These are phyloP conservation scores for Microctenopoma stevenorrisi DNA, from an alignment of 2,797 vertebrate species.

Conservation along the genomic window DNA sequence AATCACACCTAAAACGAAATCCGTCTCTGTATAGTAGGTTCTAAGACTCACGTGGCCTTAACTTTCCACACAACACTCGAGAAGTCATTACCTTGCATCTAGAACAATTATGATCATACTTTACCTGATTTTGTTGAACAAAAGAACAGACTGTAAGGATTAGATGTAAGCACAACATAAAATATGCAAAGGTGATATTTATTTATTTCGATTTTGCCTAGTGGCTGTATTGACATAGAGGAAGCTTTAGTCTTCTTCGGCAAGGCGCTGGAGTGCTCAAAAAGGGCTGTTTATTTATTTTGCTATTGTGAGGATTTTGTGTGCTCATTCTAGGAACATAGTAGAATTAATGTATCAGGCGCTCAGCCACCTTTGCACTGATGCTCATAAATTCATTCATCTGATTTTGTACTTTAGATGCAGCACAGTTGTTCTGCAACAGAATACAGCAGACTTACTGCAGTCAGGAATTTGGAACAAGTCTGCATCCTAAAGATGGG, in stretches of 20 bases:
- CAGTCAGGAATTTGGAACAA: neutral
- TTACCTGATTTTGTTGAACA: no score
- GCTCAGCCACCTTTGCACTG: slow-evolving; percentile 27
- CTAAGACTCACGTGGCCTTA: no score
- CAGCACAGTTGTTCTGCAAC: slow-evolving; percentile 14
- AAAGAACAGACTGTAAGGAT: no score
- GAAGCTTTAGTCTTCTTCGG: no score
- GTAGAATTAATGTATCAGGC: slow-evolving; percentile 56
- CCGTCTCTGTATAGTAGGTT: no score
- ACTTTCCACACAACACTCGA: no score
- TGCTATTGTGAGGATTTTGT: slow-evolving; percentile 47
- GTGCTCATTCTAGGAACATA: slow-evolving; percentile 41
- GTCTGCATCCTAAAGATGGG: neutral
- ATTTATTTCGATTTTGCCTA: neutral
- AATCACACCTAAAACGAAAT: no score
- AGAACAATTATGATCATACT: no score
- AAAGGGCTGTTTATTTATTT: slow-evolving; percentile 9
- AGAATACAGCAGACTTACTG: neutral
- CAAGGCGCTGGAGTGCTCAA: no score
- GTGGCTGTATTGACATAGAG: slow-evolving; percentile 25
- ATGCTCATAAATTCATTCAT: slow-evolving; percentile 44
- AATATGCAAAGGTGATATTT: no score
- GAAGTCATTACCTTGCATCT: no score
- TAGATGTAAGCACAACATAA: no score
- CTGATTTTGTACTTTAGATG: slow-evolving; percentile 35